Base-by-base conservation (phyloP, 2,113 vertebrate genomes). In the Hyperopisus bebe region DNA sequence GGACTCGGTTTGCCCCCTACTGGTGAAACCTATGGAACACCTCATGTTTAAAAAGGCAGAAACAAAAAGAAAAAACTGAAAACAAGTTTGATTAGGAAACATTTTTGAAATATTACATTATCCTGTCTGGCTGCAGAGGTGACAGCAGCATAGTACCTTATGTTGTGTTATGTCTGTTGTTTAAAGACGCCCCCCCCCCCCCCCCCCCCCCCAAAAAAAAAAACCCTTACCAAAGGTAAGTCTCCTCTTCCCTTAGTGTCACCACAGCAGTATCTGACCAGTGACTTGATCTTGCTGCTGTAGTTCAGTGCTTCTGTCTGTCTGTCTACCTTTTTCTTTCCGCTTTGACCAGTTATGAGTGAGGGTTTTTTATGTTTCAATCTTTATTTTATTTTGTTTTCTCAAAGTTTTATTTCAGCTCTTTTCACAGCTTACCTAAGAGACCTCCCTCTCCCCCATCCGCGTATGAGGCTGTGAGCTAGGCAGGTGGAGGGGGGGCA, bases 301-400 rank as follows among this genome's bases (percentile, higher is more conserved):
- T 98, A 98, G 98, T 98, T 97, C 98, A 98, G 97, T 98, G 98
- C 74, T 99, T 98, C 97, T 98, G 97, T 97, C 96, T 96, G 93
- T n/a, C n/a, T n/a, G n/a, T n/a, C n/a, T 94, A 87, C 89, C 88
- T 27, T 48, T 47, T 39, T 97, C 95, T 97, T 96, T 98, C 96
- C 97, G 97, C 98, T 98, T 99, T 97, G 97, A 39, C 31, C 35
- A 50, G 55, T 80, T 80, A 39, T 77, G 13, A 42, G 74, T 80
- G 74, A 39, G 13, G 31, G 35, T 17, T 80, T 80, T 35, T 42
- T 77, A 39, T 77, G 11, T 77, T 35, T 35, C 31, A 3, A 35
- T 35, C 27, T 13, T 74, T 11, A 13, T 35, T 77, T 17, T 27
- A 11, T 66, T 66, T 62, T n/a, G 8, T 62, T 24, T 62, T 62